phyloP scores from a whole-genome alignment of 2,888 invertebrate species.

The Eupithecia inturbata region DNA sequence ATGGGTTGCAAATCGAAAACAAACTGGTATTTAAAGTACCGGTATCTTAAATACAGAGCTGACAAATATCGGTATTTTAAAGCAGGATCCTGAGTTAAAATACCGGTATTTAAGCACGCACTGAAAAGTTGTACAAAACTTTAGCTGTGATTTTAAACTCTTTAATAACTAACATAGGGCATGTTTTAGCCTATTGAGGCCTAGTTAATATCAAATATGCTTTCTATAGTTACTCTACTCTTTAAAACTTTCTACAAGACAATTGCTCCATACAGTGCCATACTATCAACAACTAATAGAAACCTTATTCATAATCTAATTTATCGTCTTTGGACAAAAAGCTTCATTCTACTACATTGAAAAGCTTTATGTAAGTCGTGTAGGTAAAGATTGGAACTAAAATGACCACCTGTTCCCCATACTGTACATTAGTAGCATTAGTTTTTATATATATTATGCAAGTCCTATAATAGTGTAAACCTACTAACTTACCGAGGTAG shows the following conservation, averaged over 20 bases:
- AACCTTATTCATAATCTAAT: not conserved
- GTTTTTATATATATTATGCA: too few species aligned
- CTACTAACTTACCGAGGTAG: too few species aligned
- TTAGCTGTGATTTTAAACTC: conserved; percentile 36
- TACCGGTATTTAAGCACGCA: conserved; percentile 19
- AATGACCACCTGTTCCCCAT: too few species aligned
- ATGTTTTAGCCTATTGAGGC: conserved; percentile 14
- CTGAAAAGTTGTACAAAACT: conserved; percentile 31
- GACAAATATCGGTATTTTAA: conserved; percentile 5
- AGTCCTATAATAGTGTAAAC: too few species aligned
- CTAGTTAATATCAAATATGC: conserved; percentile 19
- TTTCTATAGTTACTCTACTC: conserved; percentile 23
- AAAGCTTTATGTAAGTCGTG: too few species aligned
- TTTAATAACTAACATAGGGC: conserved; percentile 22
- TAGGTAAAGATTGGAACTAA: too few species aligned
- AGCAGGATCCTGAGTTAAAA: not conserved
- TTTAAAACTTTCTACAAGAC: conserved; percentile 22
- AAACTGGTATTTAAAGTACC: conserved; percentile 1
- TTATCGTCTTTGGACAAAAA: not conserved
- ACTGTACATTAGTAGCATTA: too few species aligned
- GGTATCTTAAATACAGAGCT: not conserved
- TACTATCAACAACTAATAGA: not conserved
- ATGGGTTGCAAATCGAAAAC: not conserved
- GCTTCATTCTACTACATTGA: too few species aligned
- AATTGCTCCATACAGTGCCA: conserved; percentile 25